Base-by-base conservation (phyloP, 2,888 invertebrate species). In the Megastigmus dorsalis region DNA sequence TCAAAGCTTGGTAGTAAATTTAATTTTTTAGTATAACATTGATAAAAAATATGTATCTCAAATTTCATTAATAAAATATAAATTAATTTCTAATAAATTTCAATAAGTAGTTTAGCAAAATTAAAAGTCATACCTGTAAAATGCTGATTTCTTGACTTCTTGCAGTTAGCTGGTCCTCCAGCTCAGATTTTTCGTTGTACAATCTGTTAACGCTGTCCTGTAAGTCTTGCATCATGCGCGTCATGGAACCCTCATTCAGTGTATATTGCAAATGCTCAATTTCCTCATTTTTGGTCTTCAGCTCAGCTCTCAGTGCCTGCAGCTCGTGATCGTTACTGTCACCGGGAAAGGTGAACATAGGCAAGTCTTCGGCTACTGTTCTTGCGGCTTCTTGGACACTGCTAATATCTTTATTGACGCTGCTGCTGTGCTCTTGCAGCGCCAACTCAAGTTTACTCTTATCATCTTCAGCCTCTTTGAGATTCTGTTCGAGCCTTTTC, bases 211-310 rank as follows among this genome's bases (percentile, higher is more conserved):
- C 79, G 9, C 82, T 84, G 13, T 86, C 84, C 62, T 88, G 88
- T 60, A 88, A 75, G 66, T 91, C 90, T 59, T 86, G 85, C 23
- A 87, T 79, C 10, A 87, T 84, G 3, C 74, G 70, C 0, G 86
- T 85, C 76, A 84, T 85, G 0, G 85, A 84, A 55, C 81, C 84
- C 43, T 85, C 83, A 68, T 89, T 90, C 75, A 94, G 88, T 82
- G 93, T 92, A 78, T 92, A 92, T 82, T 94, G 93, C 4, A 94
- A 84, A 5, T 92, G 91, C 5, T 94, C 93, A 79, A 95, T 93
- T 87, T 94, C 94, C 68, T 92, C 86, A 80, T 93, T 93, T 84
- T 94, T 94, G 60, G 90, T 91, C 82, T 93, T 93, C 10, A 86
- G 59, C 43, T 84, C 78, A 1, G 71, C 74, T 20, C 77, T 82